Conservation (phyloP, 2,113 vertebrate genomes). For the Eulemur macaco region DNA sequence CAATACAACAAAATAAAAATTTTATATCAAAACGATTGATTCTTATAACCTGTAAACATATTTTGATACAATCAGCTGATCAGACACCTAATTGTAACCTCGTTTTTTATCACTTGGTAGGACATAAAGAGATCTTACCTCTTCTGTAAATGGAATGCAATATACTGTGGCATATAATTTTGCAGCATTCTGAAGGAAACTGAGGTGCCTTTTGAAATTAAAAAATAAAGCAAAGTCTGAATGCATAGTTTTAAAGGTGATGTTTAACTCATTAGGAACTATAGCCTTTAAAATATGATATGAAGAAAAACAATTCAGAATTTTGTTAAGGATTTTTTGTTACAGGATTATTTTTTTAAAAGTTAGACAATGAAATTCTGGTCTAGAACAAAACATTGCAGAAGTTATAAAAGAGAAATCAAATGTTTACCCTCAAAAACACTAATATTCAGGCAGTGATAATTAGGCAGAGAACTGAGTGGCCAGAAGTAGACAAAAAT, state of each 20-base stretch:
- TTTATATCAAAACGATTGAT: not conserved
- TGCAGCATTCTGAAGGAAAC: constrained; percentile 93
- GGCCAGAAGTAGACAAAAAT: constrained; percentile 14
- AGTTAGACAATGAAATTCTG: constrained; percentile 29
- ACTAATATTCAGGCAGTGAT: not conserved
- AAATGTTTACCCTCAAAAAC: not conserved
- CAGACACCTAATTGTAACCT: not conserved
- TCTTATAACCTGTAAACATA: not conserved
- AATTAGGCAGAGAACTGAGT: not conserved
- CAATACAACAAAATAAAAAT: not conserved
- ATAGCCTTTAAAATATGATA: not conserved
- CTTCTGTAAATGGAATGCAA: constrained; percentile 91
- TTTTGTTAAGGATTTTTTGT: not conserved
- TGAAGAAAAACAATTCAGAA: not conserved
- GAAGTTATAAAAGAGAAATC: constrained; percentile 9
- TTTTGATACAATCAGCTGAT: not conserved
- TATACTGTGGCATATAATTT: constrained; percentile 92
- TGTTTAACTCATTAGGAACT: constrained; percentile 40
- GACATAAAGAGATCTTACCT: constrained; percentile 82
- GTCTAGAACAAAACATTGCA: not conserved
- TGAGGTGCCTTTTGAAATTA: constrained; percentile 89
- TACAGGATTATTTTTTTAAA: not conserved
- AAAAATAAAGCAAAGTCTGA: constrained; percentile 52
- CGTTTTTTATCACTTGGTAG: not conserved
- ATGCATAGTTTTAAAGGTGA: constrained; percentile 32